phyloP scores from a whole-genome alignment of 2,888 invertebrate species.

The Eupithecia dodoneata region DNA sequence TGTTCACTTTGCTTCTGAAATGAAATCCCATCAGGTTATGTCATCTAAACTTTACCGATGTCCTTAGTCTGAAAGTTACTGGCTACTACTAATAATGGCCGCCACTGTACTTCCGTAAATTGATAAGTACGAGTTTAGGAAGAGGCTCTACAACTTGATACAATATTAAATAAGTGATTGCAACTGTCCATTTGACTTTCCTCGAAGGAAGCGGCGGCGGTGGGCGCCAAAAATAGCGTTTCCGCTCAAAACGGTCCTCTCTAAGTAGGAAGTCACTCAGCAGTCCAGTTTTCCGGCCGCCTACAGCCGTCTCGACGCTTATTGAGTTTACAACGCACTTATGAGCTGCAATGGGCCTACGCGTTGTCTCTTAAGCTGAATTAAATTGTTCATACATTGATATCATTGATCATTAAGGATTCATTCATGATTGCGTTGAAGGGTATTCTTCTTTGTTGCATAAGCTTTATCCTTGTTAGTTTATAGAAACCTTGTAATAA shows the following conservation, averaged over 20 bases:
- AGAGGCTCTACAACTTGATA: slow-evolving; percentile 49
- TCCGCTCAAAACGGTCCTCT: slow-evolving; percentile 73
- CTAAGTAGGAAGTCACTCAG: slow-evolving; percentile 81
- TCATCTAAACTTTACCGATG: neutral
- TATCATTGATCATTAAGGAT: slow-evolving; percentile 65
- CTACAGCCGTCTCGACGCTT: slow-evolving; percentile 78
- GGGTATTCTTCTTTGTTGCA: neutral
- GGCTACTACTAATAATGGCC: neutral
- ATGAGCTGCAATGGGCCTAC: slow-evolving; percentile 77
- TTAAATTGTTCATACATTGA: slow-evolving; percentile 78
- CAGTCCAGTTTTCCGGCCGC: slow-evolving; percentile 79
- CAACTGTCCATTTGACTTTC: slow-evolving; percentile 71
- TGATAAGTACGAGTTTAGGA: slow-evolving; percentile 15
- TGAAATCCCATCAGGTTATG: slow-evolving; percentile 16
- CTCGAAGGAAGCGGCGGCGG: slow-evolving; percentile 77
- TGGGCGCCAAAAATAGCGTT: slow-evolving; percentile 83
- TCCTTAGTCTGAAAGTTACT: neutral
- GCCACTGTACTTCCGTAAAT: neutral
- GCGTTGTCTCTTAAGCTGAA: slow-evolving; percentile 76
- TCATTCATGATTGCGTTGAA: slow-evolving; percentile 47
- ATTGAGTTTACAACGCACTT: slow-evolving; percentile 81
- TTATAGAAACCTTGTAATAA: neutral
- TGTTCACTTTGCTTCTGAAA: slow-evolving; percentile 13
- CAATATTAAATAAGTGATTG: slow-evolving; percentile 53
- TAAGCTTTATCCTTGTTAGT: neutral